Base-by-base conservation (phyloP, 2,888 invertebrate species). In the Coleophora flavipennella region DNA sequence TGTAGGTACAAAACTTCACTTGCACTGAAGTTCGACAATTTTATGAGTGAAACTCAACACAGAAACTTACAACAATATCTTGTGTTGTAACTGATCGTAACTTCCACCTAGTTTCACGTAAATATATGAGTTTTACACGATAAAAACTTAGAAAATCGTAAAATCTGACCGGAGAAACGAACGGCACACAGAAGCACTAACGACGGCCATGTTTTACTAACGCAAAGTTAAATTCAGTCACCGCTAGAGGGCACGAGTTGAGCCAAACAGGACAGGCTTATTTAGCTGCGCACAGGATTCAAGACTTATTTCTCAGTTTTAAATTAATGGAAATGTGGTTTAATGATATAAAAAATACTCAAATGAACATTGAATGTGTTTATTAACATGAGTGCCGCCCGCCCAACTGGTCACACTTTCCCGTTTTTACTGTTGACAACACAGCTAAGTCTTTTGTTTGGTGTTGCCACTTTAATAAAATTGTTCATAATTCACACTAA, bases 161-260 rank as follows among this genome's bases (percentile, higher is more conserved):
- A 66, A 78, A 80, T 80, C 79, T 74, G 78, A 65, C 62, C 76
- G 62, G 81, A 80, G 80, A 80, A 61, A 70, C 76, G 68, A 62
- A 65, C 77, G 62, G 62, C 71, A 78, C 76, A 69, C 81, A 20
- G 6, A 20, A 4, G 6, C 20, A 20, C 3, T 6, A 20, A 20
- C 20, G 81, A 74, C 83, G 79, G 83, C 83, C 81, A 83, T 83
- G 76, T 83, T 83, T 79, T 79, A 79, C 72, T 72, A 69, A 67
- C 68, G 68, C 63, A 61, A 55, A 61, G 69, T 76, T 80, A 71
- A 48, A 71, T 62, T 65, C 69, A 73, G 61, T 46, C 46, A 48
- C 41, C 63, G 56, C 64, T 59, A 81, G 81, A 76, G 71, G 81
- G 73, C 66, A 65, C 51, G 48, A 46, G n/a, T 29, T 7, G 29